A percentile compares a stretch with the other conserved stretches of the same genome.
Evolutionary conservation across 2,888 invertebrate species (phyloP).

Genomic region (Agonopterix subpropinquella): DNA sequence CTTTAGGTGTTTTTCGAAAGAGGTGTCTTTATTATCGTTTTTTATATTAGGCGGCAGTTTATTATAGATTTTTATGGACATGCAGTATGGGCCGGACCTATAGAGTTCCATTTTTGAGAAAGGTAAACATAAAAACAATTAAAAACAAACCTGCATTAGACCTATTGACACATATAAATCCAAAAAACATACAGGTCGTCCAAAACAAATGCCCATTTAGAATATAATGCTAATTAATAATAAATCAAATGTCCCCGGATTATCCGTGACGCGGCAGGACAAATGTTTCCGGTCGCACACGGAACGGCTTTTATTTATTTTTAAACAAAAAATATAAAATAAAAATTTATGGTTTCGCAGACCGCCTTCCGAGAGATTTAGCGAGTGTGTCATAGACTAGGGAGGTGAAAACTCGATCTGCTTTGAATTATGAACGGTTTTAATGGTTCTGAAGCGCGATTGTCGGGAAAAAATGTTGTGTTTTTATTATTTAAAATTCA

Average conservation of each 20-base stretch:
- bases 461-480: not conserved
- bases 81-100: too few relatives aligned
- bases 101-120: too few relatives aligned
- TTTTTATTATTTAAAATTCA: too few relatives aligned
- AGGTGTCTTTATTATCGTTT: too few relatives aligned
- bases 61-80: too few relatives aligned
- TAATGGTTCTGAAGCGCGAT: constrained; percentile 36
- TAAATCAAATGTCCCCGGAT: constrained; percentile 67
- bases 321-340: constrained; percentile 48
- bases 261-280: constrained; percentile 64
- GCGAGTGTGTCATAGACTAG: constrained; percentile 69
- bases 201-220: constrained; percentile 17
- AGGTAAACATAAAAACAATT: too few relatives aligned
- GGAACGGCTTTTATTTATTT: constrained; percentile 61
- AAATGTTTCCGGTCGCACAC: constrained; percentile 67
- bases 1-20: too few relatives aligned
- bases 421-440: constrained; percentile 64
- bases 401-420: constrained; percentile 58
- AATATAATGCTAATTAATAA: constrained; percentile 65
- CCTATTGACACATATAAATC: too few relatives aligned
- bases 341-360: constrained; percentile 64
- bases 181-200: not conserved
- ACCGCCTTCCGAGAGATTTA: constrained; percentile 73
- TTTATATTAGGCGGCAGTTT: too few relatives aligned
- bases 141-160: too few relatives aligned